These are phyloP conservation scores for Channa maculata DNA, from an alignment of 2,113 vertebrate species.

Conservation along the genomic window DNA sequence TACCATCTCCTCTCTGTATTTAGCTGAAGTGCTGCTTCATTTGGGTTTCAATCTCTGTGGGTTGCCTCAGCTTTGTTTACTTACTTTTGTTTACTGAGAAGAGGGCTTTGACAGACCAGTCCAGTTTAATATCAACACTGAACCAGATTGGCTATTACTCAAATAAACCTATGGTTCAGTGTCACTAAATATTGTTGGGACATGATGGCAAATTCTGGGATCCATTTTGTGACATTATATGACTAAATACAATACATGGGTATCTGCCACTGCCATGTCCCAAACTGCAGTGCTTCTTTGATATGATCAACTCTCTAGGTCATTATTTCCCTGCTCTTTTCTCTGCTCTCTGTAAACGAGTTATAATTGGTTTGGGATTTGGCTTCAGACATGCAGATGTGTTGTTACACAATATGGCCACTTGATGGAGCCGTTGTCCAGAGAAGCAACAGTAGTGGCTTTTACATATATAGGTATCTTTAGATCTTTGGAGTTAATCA, in stretches of 20 bases:
- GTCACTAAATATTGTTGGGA: no score
- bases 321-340: neutral
- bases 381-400: neutral
- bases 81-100: no score
- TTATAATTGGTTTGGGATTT: conserved; percentile 21
- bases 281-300: neutral
- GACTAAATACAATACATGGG: neutral
- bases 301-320: conserved; percentile 10
- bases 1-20: no score
- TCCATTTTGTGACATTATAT: neutral
- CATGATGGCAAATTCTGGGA: no score
- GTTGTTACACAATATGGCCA: conserved; percentile 22
- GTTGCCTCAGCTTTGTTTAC: neutral
- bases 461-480: neutral
- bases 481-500: neutral
- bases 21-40: neutral
- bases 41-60: neutral
- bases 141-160: no score
- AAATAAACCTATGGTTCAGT: no score
- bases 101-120: no score
- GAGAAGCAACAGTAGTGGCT: neutral
- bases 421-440: conserved; percentile 64
- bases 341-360: neutral
- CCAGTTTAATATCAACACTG: no score
- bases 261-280: conserved; percentile 6